These are phyloP conservation scores for Ornithoptera priamus DNA, from an alignment of 2,888 invertebrate species.

Conservation along the genomic window DNA sequence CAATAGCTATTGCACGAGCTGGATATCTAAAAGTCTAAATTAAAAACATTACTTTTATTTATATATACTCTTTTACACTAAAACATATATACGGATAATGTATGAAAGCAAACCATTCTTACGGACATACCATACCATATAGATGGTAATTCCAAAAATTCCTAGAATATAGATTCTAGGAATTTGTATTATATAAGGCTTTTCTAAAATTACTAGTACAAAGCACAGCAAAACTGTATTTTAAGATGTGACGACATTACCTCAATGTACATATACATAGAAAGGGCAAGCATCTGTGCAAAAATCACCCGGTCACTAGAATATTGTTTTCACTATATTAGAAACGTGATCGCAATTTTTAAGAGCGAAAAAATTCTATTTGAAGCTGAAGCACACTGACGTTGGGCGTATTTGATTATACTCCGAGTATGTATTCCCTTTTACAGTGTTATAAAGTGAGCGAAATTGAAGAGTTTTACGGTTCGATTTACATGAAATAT, in stretches of 20 bases:
- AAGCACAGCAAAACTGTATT: neutral
- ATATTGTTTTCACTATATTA: constrained; percentile 82
- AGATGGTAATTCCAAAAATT: too few relatives aligned
- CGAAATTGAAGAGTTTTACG: constrained; percentile 68
- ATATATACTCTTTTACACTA: too few relatives aligned
- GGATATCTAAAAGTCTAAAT: too few relatives aligned
- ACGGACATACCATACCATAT: too few relatives aligned
- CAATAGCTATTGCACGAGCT: too few relatives aligned
- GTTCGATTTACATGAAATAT: constrained; percentile 67
- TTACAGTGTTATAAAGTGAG: constrained; percentile 70
- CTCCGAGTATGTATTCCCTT: constrained; percentile 65
- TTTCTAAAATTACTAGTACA: neutral
- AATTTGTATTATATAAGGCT: neutral
- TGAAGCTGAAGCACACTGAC: constrained; percentile 61
- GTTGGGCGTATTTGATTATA: constrained; percentile 73
- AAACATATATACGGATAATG: too few relatives aligned
- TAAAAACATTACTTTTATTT: too few relatives aligned
- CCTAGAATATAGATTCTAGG: too few relatives aligned
- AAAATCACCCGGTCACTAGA: constrained; percentile 81
- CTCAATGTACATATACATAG: constrained; percentile 59
- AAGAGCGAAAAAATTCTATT: constrained; percentile 79
- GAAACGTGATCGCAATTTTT: constrained; percentile 81
- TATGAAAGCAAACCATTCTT: too few relatives aligned
- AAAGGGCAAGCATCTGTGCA: constrained; percentile 75
- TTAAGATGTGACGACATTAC: constrained; percentile 61